Percentiles rank a stretch among this genome's conserved stretches.
Conservation (phyloP, 2,888 invertebrate species). For the Drosophila monieri region DNA sequence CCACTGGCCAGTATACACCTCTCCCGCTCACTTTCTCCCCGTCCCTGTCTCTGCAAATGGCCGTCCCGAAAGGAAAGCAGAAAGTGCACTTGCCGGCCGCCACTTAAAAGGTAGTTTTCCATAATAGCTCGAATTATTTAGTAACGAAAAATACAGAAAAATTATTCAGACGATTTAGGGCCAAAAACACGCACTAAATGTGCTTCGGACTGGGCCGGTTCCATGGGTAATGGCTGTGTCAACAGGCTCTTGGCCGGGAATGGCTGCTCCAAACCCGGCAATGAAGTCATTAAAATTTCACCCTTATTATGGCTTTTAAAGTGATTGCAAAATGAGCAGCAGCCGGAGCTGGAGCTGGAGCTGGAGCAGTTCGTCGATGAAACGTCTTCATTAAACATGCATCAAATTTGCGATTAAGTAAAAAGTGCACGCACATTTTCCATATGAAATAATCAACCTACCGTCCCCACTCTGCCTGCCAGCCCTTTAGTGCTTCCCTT, state of each 20-base stretch:
- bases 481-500: neutral
- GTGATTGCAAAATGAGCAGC: slow-evolving; percentile 78
- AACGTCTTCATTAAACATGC: slow-evolving; percentile 80
- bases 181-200: slow-evolving; percentile 44
- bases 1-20: slow-evolving; percentile 4
- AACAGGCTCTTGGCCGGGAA: slow-evolving; percentile 48
- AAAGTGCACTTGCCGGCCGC: slow-evolving; percentile 53
- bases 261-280: slow-evolving; percentile 32
- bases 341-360: slow-evolving; percentile 26
- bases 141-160: slow-evolving; percentile 28
- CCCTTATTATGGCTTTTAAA: slow-evolving; percentile 82
- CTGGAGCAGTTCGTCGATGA: slow-evolving; percentile 34
- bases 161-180: slow-evolving; percentile 44
- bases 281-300: slow-evolving; percentile 81
- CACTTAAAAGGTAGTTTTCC: slow-evolving; percentile 56
- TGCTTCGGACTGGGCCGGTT: slow-evolving; percentile 4
- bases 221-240: slow-evolving; percentile 53
- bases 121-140: slow-evolving; percentile 69
- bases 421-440: slow-evolving; percentile 72
- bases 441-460: slow-evolving; percentile 60
- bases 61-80: slow-evolving; percentile 24
- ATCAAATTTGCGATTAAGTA: slow-evolving; percentile 74
- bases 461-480: slow-evolving; percentile 5
- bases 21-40: neutral
- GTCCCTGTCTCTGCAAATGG: slow-evolving; percentile 54